Conservation (phyloP, 30 jellyfish, hydroid and myxozoan genomes). For the Mastigias papua region DNA sequence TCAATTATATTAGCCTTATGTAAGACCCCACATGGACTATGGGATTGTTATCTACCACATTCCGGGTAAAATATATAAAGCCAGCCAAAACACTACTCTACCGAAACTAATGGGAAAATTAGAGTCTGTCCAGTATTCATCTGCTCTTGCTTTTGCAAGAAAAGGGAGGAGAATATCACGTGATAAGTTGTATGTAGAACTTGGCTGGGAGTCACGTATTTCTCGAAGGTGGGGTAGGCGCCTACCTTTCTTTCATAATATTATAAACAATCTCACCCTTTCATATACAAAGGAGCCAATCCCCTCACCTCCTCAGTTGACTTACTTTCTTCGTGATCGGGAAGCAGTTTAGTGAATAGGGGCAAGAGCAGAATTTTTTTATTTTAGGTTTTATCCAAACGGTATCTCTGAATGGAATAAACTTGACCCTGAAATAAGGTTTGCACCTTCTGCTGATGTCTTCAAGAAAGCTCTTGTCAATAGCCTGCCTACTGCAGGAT, state of each 20-base stretch:
- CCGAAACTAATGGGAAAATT: conserved; percentile 1
- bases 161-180: conserved; percentile 38
- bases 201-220: conserved; percentile 35
- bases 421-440: conserved; percentile 42
- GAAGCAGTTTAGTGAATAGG: conserved; percentile 34
- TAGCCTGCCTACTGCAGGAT: not conserved
- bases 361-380: conserved; percentile 33
- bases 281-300: conserved; percentile 9
- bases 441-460: conserved; percentile 39
- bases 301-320: not conserved
- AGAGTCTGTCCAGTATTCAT: conserved; percentile 7
- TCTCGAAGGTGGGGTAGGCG: conserved; percentile 26
- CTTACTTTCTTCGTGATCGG: conserved; percentile 1
- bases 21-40: too few relatives aligned
- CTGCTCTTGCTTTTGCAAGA: too few relatives aligned
- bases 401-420: too few relatives aligned
- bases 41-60: too few relatives aligned
- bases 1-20: too few relatives aligned
- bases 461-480: conserved; percentile 24
- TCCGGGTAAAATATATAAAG: too few relatives aligned
- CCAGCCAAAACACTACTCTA: too few relatives aligned
- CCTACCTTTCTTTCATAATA: not conserved
- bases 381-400: conserved; percentile 29
- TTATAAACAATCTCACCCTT: conserved; percentile 11
- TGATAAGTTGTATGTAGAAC: conserved; percentile 37